Evolutionary conservation across 2,888 invertebrate genomes (phyloP), one percentile per base, ranked within the genome.

Genomic region (Eledona agricola): DNA sequence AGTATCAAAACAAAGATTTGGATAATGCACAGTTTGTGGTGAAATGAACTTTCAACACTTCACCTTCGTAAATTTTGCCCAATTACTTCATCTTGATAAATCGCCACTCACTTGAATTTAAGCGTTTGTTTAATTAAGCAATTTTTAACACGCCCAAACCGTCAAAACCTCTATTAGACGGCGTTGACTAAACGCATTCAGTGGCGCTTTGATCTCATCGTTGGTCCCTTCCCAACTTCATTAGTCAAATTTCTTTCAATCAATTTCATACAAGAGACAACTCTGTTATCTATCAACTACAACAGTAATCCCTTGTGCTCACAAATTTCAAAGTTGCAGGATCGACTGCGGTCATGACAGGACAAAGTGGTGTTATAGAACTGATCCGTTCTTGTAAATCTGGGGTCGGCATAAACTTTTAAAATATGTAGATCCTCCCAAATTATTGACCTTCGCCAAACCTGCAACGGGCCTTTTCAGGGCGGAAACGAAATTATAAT

Each of bases 401-500:
- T 9, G n/a, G n/a, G 28, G 4, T n/a, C n/a, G n/a, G n/a, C n/a
- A n/a, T n/a, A n/a, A n/a, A n/a, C n/a, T n/a, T n/a, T n/a, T n/a
- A 10, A 17, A 40, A 26, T 26, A 26, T 28, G 26, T n/a, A n/a
- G n/a, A n/a, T n/a, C n/a, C n/a, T n/a, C n/a, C n/a, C n/a, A n/a
- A n/a, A n/a, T n/a, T n/a, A n/a, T n/a, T n/a, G n/a, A n/a, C n/a
- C n/a, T n/a, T n/a, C n/a, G n/a, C 13, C 15, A 28, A 40, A 17
- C 5, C 11, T 3, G 11, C 3, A n/a, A 31, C 16, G n/a, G 16
- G 15, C 13, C 19, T 23, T n/a, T 23, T 37, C 13, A 13, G 37
- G 22, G 3, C 15, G 23, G 9, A 37, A 28, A 40, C 42, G 32
- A 32, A 32, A 45, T 45, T 45, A 45, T 45, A 45, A 45, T 45